phyloP scores from a whole-genome alignment of 2,797 vertebrate genomes.

The Pseudocheirus occidentalis region DNA sequence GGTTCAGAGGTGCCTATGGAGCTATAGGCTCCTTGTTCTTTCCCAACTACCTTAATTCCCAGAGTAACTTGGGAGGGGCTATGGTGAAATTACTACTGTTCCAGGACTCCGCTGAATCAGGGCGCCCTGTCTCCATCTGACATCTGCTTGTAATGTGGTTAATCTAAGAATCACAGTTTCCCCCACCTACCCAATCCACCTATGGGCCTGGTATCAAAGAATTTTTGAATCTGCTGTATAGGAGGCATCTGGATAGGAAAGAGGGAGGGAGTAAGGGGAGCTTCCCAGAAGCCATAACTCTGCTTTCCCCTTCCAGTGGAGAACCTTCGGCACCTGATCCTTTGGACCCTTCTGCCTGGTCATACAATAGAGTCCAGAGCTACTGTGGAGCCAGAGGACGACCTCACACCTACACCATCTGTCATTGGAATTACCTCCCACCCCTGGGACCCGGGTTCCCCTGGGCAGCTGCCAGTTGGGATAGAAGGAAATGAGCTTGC shows the following conservation, averaged over 20 bases:
- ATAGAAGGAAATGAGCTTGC: background rate
- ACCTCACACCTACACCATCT: conserved; percentile 83
- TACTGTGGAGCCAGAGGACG: conserved; percentile 72
- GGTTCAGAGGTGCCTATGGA: background rate
- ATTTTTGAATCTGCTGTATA: background rate
- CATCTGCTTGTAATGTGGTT: background rate
- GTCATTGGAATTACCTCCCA: conserved; percentile 55
- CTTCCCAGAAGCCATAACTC: background rate
- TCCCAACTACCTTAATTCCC: background rate
- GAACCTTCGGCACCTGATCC: conserved; percentile 80
- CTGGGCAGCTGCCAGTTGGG: background rate
- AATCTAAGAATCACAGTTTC: background rate
- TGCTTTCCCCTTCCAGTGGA: conserved; percentile 79
- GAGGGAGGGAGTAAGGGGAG: background rate
- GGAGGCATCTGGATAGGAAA: background rate
- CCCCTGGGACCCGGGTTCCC: conserved; percentile 74
- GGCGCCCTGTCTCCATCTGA: background rate
- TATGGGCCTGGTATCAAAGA: rapidly evolving
- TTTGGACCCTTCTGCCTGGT: conserved; percentile 75
- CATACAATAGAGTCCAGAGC: conserved; percentile 48
- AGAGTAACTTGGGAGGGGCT: background rate
- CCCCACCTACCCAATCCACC: background rate
- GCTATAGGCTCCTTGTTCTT: background rate
- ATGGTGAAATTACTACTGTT: background rate
- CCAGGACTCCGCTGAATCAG: background rate